Percentiles rank a stretch among this genome's conserved stretches.
Evolutionary conservation across 2,888 invertebrate species (phyloP).

Genomic region (Eupeodes luniger): DNA sequence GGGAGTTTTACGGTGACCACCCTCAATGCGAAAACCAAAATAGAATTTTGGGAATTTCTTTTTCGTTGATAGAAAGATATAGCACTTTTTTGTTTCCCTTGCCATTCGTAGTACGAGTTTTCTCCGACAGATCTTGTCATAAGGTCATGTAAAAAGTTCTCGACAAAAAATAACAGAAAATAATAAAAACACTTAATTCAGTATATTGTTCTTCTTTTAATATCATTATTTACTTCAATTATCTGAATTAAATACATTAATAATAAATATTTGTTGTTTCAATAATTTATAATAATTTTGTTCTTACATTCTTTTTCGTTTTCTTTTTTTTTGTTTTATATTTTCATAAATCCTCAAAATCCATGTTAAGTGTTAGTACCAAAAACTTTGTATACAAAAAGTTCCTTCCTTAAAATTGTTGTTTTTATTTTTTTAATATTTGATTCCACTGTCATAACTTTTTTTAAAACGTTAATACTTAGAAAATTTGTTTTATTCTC

Average conservation of each 20-base stretch:
- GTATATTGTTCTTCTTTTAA: slow-evolving; percentile 44
- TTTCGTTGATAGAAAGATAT: too few species aligned
- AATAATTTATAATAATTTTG: slow-evolving; percentile 54
- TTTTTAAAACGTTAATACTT: slow-evolving; percentile 27
- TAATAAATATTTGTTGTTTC: slow-evolving; percentile 59
- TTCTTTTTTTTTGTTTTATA: background rate
- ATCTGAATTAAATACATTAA: slow-evolving; percentile 64
- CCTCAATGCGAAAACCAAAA: too few species aligned
- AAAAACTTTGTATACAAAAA: slow-evolving; percentile 14
- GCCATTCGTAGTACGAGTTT: too few species aligned
- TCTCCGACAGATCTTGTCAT: too few species aligned
- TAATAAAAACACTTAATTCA: background rate
- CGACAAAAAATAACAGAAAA: too few species aligned
- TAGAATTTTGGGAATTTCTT: too few species aligned
- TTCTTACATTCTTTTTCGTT: slow-evolving; percentile 25
- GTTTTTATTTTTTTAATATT: slow-evolving; percentile 41
- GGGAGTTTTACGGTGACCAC: too few species aligned
- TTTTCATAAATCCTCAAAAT: slow-evolving; percentile 32
- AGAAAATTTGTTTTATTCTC: background rate
- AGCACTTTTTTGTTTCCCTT: too few species aligned
- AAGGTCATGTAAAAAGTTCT: too few species aligned
- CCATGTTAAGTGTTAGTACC: slow-evolving; percentile 52
- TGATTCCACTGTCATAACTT: slow-evolving; percentile 34
- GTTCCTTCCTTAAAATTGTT: slow-evolving; percentile 15
- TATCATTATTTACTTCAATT: slow-evolving; percentile 55